Evolutionary conservation across 2,888 invertebrate species (phyloP).

Genomic region (Ichneumon xanthorius): DNA sequence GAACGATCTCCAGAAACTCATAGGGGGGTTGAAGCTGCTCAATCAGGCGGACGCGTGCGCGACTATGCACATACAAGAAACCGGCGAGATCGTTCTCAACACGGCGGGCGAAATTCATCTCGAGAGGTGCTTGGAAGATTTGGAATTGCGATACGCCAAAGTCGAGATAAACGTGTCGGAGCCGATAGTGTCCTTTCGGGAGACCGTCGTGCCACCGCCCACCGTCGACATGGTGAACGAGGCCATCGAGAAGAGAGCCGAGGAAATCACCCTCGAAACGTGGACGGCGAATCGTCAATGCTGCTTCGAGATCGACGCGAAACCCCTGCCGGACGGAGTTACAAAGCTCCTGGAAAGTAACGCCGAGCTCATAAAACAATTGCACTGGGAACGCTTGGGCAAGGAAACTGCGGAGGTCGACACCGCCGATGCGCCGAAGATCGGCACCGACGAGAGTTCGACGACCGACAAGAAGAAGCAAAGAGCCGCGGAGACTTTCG

Average conservation of each 20-base stretch:
- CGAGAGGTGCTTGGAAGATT: slow-evolving; percentile 97
- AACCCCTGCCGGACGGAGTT: slow-evolving; percentile 91
- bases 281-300: slow-evolving; percentile 91
- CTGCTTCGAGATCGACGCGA: slow-evolving; percentile 90
- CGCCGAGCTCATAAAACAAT: slow-evolving; percentile 89
- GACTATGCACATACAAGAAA: slow-evolving; percentile 94
- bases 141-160: slow-evolving; percentile 93
- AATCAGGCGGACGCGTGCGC: slow-evolving; percentile 98
- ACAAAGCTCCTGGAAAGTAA: slow-evolving; percentile 91
- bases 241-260: slow-evolving; percentile 89
- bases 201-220: slow-evolving; percentile 94
- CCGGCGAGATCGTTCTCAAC: slow-evolving; percentile 97
- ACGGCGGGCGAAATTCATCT: slow-evolving; percentile 99
- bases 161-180: slow-evolving; percentile 95
- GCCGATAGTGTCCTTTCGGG: slow-evolving; percentile 98
- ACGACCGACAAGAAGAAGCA: slow-evolving; percentile 78
- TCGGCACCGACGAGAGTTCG: slow-evolving; percentile 69
- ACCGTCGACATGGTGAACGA: slow-evolving; percentile 95
- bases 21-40: slow-evolving; percentile 92
- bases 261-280: slow-evolving; percentile 81
- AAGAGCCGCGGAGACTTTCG: slow-evolving; percentile 83
- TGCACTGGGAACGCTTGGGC: slow-evolving; percentile 84
- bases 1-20: slow-evolving; percentile 90
- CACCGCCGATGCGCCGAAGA: neutral
- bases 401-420: slow-evolving; percentile 62